These are phyloP conservation scores for Lethenteron reissneri DNA, from an alignment of 2,113 vertebrate species.

Conservation along the genomic window DNA sequence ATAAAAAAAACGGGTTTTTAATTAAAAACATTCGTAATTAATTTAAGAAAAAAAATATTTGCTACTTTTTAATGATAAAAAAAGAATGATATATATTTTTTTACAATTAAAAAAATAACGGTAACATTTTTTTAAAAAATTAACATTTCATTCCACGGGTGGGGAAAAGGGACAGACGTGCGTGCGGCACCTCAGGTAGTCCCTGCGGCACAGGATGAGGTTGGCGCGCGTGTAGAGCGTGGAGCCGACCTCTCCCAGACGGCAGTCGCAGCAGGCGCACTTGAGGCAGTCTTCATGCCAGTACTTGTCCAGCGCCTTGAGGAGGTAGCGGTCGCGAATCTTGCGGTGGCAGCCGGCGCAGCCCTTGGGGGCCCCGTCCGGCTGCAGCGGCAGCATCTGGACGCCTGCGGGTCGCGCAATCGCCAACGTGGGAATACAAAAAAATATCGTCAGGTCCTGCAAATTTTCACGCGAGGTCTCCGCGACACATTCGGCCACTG, in stretches of 20 bases:
- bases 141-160: not conserved
- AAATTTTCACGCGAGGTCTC: no score
- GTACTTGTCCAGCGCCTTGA: constrained; percentile 90
- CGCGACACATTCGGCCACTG: no score
- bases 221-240: constrained; percentile 98
- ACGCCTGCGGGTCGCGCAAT: constrained; percentile 37
- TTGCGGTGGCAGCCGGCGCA: constrained; percentile 99
- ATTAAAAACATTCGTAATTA: no score
- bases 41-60: no score
- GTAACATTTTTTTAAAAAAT: not conserved
- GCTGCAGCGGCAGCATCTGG: constrained; percentile 99
- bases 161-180: not conserved
- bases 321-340: constrained; percentile 94
- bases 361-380: constrained; percentile 99
- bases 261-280: constrained; percentile 90
- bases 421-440: no score
- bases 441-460: no score
- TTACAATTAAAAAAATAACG: no score
- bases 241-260: constrained; percentile 88
- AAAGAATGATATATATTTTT: no score
- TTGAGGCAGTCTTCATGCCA: constrained; percentile 98
- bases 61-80: no score
- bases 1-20: no score
- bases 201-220: constrained; percentile 86
- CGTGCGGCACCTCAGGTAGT: constrained; percentile 56